Base-by-base conservation (phyloP, 2,113 vertebrate species). In the Prinia subflava region DNA sequence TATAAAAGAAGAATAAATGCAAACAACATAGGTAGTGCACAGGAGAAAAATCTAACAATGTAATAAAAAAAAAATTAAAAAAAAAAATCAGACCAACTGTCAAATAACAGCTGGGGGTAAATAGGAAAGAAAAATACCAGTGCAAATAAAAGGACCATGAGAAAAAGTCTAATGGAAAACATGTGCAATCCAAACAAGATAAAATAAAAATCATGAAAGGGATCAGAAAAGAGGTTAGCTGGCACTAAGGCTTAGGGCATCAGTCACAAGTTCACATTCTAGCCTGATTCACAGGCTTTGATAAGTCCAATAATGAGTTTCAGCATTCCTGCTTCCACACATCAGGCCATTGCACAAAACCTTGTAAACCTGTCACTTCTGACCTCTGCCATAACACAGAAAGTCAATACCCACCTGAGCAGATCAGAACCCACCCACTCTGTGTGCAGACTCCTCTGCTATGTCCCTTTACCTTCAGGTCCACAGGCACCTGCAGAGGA, bases 1-100 rank as follows among this genome's bases (percentile, higher is more conserved):
- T 88, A 94, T 71, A 89, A 82, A 88, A n/a, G 50, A 87, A 86
- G 64, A 74, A 50, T 31, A 88, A 95, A 77, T 46, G 80, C 77
- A 97, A 95, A 96, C 91, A 91, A 68, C 31, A 37, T 1, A 49
- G 44, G 28, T 35, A 13, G 8, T 19, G 35, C 67, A 92, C 27
- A 65, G 81, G 28, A 89, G 31, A 82, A 90, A 83, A 88, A 84
- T 44, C 63, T 75, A 84, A 77, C 0, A 14, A 41, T 59, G 33
- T 27, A 63, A 90, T 60, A 77, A 35, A 80, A 87, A 68, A 67
- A 59, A 35, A 44, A 42, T n/a, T 16, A 44, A 46, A 46, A 46
- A 47, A 57, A 63, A 35, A 69, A 70, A 65, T 24, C 23, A 87
- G 27, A 81, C 49, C 68, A 70, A 83, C n/a, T 56, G 31, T 81